These are phyloP conservation scores for Drosophila quinaria DNA, from an alignment of 2,888 invertebrate genomes.

Conservation along the genomic window DNA sequence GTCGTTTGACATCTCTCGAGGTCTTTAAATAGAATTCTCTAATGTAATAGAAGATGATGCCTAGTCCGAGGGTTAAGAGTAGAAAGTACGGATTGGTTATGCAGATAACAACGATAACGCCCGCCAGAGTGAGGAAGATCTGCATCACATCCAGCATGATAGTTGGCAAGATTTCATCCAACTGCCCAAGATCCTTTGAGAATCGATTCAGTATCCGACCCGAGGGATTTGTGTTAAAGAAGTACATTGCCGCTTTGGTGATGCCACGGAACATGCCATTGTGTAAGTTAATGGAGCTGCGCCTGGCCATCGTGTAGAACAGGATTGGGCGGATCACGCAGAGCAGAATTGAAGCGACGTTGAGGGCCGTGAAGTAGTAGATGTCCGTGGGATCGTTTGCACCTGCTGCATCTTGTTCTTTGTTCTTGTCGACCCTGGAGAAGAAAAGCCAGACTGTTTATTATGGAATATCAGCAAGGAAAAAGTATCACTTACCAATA, in stretches of 20 bases:
- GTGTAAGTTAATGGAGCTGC: constrained; percentile 92
- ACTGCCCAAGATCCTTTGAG: constrained; percentile 92
- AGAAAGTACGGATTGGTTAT: constrained; percentile 91
- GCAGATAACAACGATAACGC: constrained; percentile 92
- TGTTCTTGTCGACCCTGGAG: constrained; percentile 72
- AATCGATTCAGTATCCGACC: constrained; percentile 94
- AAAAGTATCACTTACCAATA: constrained; percentile 87
- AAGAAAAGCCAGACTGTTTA: not conserved
- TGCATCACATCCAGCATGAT: constrained; percentile 86
- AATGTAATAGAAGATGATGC: constrained; percentile 90
- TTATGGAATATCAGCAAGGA: not conserved
- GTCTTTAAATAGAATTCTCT: constrained; percentile 92
- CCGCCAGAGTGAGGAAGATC: constrained; percentile 92
- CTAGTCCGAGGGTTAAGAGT: constrained; percentile 89
- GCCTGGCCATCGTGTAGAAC: constrained; percentile 88
- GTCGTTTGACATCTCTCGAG: constrained; percentile 92
- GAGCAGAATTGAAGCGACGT: constrained; percentile 84
- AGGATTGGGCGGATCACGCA: constrained; percentile 84
- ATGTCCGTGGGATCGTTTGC: constrained; percentile 76
- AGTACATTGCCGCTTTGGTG: constrained; percentile 92
- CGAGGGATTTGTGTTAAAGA: constrained; percentile 95
- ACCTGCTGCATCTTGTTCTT: constrained; percentile 23
- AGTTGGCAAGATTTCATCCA: constrained; percentile 85
- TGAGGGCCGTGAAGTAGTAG: constrained; percentile 86
- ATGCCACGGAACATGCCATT: constrained; percentile 93